Percentiles rank a stretch among this genome's conserved stretches.
phyloP scores from a whole-genome alignment of 2,888 invertebrate species.

The Chrysolina americana region DNA sequence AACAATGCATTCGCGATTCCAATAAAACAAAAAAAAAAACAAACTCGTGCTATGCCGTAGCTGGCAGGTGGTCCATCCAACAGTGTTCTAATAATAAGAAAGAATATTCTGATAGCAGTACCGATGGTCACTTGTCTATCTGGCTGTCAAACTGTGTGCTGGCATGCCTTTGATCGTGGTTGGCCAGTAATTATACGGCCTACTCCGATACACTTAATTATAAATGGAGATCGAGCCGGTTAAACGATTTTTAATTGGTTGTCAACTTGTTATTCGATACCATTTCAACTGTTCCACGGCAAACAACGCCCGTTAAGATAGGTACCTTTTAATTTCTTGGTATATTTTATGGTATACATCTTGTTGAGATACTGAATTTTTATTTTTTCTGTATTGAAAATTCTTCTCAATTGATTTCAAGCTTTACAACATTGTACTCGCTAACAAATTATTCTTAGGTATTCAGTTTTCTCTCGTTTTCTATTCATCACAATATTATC shows the following conservation, averaged over 20 bases:
- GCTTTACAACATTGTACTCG: too few relatives aligned
- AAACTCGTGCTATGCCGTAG: slow-evolving; percentile 44
- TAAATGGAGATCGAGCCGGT: slow-evolving; percentile 65
- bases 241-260: slow-evolving; percentile 69
- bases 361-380: too few relatives aligned
- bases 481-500: too few relatives aligned
- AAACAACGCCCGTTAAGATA: slow-evolving; percentile 42
- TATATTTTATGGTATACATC: background rate
- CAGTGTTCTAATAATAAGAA: slow-evolving; percentile 47
- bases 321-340: slow-evolving; percentile 46
- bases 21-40: slow-evolving; percentile 35
- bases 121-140: slow-evolving; percentile 64
- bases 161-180: slow-evolving; percentile 63
- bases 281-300: slow-evolving; percentile 46
- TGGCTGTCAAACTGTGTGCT: slow-evolving; percentile 61
- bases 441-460: too few relatives aligned
- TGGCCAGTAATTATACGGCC: slow-evolving; percentile 66
- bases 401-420: background rate
- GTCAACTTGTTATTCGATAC: slow-evolving; percentile 66
- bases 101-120: slow-evolving; percentile 42
- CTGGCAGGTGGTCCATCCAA: slow-evolving; percentile 55
- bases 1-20: background rate
- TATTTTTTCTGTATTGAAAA: background rate
- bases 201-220: slow-evolving; percentile 68
- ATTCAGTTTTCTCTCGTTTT: too few relatives aligned